Evolutionary conservation across 2,113 vertebrate species (phyloP).

Genomic region (Chelonoidis abingdonii): DNA sequence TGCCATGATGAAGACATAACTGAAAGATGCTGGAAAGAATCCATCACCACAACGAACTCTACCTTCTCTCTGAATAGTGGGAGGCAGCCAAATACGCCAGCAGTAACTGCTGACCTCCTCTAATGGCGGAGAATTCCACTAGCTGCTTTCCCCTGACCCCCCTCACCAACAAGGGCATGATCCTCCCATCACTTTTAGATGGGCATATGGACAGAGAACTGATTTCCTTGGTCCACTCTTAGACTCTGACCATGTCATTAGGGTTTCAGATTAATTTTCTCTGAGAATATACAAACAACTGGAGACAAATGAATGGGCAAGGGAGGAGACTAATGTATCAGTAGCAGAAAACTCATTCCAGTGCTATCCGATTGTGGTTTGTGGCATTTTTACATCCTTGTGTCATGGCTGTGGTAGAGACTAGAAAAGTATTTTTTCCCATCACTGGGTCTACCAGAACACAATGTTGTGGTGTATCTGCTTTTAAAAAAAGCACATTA

Average conservation of each 20-base stretch:
- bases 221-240: not conserved
- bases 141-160: not conserved
- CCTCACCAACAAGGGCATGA: not conserved
- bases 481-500: not conserved
- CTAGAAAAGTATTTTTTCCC: not conserved
- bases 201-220: not conserved
- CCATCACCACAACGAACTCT: not conserved
- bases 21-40: not conserved
- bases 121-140: not conserved
- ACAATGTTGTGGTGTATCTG: not conserved
- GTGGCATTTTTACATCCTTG: not conserved
- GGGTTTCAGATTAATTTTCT: not conserved
- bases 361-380: not conserved
- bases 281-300: not conserved
- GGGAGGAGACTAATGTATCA: not conserved
- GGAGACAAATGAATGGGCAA: not conserved
- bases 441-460: not conserved
- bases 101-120: not conserved
- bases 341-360: not conserved
- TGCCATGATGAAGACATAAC: too few species aligned
- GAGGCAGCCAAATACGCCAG: not conserved
- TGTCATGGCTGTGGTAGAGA: not conserved
- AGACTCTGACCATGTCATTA: not conserved
- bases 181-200: not conserved
- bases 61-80: not conserved